Evolutionary conservation across 2,113 vertebrate species (phyloP).

Genomic region (Anolis sagrei): DNA sequence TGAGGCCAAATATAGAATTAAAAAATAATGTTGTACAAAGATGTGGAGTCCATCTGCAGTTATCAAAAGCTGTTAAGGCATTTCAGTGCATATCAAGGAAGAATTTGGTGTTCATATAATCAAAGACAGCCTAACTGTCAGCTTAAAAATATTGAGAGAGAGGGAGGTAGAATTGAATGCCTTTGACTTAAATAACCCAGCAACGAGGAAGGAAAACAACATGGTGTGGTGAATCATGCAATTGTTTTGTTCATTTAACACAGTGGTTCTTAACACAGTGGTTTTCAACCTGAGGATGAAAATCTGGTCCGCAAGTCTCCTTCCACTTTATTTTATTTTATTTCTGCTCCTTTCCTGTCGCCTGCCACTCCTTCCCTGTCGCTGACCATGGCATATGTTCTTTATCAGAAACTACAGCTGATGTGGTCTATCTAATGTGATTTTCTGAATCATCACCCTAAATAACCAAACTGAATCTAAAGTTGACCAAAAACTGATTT

Average conservation of each 20-base stretch:
- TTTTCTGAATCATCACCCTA: too few relatives aligned
- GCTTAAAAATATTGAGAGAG: not conserved
- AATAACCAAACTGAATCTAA: too few relatives aligned
- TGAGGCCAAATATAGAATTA: slow-evolving; percentile 67
- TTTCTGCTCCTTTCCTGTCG: too few relatives aligned
- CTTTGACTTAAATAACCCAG: not conserved
- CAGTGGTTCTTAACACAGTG: too few relatives aligned
- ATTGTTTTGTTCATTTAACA: slow-evolving; percentile 2
- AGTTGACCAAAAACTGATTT: too few relatives aligned
- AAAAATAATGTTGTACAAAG: slow-evolving; percentile 55
- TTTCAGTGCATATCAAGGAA: not conserved
- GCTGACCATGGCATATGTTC: too few relatives aligned
- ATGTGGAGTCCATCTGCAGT: not conserved
- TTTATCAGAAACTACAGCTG: too few relatives aligned
- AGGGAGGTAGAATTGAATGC: not conserved
- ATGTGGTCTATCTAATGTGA: too few relatives aligned
- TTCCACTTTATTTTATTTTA: too few relatives aligned
- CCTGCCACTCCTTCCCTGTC: too few relatives aligned
- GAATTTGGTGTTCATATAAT: not conserved
- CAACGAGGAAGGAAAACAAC: not conserved
- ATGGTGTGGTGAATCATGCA: not conserved
- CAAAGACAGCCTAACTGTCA: not conserved
- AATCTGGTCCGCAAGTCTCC: too few relatives aligned
- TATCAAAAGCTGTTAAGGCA: not conserved
- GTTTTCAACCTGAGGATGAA: too few relatives aligned